Base-by-base conservation (phyloP, 2,888 invertebrate genomes). In the Drosophila longiperda region DNA sequence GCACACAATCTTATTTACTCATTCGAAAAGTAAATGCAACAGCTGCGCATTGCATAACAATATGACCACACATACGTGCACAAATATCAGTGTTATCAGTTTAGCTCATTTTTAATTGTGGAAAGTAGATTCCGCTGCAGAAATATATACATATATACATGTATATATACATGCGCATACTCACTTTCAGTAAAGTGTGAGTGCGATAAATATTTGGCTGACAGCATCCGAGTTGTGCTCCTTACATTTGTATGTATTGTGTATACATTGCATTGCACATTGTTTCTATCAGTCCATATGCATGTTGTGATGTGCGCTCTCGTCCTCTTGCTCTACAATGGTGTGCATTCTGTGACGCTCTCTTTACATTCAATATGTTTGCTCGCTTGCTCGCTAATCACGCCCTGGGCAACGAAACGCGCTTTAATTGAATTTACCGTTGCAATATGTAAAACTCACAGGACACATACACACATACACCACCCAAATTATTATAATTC, bases 161-260 rank as follows among this genome's bases (percentile, higher is more conserved):
- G 12, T 59, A 20, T 42, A 48, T 63, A 61, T 67, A 26, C 75
- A 78, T 78, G 78, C 80, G 80, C 78, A 75, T 60, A 61, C 54
- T 32, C 54, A 61, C 49, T 64, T 20, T 26, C 45, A 36, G 26
- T 54, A 74, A 66, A 59, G 59, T n/a, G 26, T 26, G 34, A 36
- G 40, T 57, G 40, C 59, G 34, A 26, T 54, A 66, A 70, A 66
- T 52, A 65, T 65, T 65, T 73, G 64, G 15, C 65, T 36, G 11
- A 29, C 70, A 78, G 61, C 73, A 57, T 74, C 53, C 69, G 60
- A 61, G 69, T 62, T 50, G 38, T 62, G 42, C 57, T 50, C 45
- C 8, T 42, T 32, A 34, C 49, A 34, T 36, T 29, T 48, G 20
- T 3, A n/a, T 26, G 17, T 9, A 12, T 11, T 38, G 26, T 59